Conservation (phyloP, 2,888 invertebrate genomes). For the Plusia festucae region DNA sequence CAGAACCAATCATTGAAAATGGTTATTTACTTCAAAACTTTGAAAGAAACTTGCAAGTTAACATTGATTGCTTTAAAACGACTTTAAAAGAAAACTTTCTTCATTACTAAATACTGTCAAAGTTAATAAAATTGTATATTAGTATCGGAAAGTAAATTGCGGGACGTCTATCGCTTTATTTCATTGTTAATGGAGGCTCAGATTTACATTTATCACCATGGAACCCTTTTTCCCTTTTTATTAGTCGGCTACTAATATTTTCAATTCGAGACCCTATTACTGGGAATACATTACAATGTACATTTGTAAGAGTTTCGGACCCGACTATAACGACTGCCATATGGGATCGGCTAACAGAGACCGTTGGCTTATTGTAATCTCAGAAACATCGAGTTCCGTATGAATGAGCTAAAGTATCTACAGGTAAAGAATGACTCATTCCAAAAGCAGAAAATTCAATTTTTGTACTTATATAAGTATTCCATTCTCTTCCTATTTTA, state of each 20-base stretch:
- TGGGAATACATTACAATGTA: neutral
- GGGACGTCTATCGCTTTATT: slow-evolving; percentile 11
- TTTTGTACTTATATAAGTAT: no score
- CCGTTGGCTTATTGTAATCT: slow-evolving; percentile 2
- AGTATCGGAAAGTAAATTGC: slow-evolving; percentile 11
- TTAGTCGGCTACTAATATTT: slow-evolving; percentile 6
- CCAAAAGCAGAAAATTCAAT: no score
- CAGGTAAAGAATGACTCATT: neutral
- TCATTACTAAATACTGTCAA: slow-evolving; percentile 13
- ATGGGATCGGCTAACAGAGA: neutral
- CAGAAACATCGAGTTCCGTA: neutral
- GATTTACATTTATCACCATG: slow-evolving; percentile 12
- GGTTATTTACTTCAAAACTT: slow-evolving; percentile 16
- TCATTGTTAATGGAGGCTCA: slow-evolving; percentile 15
- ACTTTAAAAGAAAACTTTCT: slow-evolving; percentile 15
- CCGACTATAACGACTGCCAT: neutral
- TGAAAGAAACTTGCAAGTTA: slow-evolving; percentile 7
- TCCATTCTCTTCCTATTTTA: no score
- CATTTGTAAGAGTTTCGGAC: neutral
- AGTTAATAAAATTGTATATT: slow-evolving; percentile 17
- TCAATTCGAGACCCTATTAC: neutral
- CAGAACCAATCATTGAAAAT: slow-evolving; percentile 27
- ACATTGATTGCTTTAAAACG: slow-evolving; percentile 18
- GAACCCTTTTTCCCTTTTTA: neutral
- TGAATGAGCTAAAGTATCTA: neutral